Evolutionary conservation across 2,888 invertebrate species (phyloP).

Genomic region (Timema cristinae): DNA sequence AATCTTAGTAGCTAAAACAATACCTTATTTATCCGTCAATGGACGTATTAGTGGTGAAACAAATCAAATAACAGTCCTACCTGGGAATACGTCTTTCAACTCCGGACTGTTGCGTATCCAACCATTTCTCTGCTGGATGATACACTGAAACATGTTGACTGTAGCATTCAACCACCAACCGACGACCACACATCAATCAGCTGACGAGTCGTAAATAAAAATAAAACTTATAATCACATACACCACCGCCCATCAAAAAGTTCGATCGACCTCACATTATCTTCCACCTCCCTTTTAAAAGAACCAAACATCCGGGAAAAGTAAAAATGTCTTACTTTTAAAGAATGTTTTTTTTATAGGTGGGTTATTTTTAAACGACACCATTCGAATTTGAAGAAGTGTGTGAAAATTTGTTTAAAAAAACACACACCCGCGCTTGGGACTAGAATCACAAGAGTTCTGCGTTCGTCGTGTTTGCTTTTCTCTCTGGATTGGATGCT

Average conservation of each 20-base stretch:
- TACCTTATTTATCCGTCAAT: too few relatives aligned
- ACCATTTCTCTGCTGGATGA: slow-evolving; percentile 73
- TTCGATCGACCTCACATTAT: background rate
- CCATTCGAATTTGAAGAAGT: too few relatives aligned
- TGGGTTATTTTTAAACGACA: too few relatives aligned
- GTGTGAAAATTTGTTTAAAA: too few relatives aligned
- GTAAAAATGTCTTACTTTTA: too few relatives aligned
- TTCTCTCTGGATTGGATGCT: slow-evolving; percentile 8
- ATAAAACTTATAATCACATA: background rate
- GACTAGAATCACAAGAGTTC: background rate
- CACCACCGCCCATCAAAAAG: background rate
- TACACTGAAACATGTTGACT: slow-evolving; percentile 70
- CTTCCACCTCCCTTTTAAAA: too few relatives aligned
- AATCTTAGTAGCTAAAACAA: too few relatives aligned
- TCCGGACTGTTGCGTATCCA: slow-evolving; percentile 71
- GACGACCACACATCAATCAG: background rate
- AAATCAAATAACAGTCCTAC: slow-evolving; percentile 45
- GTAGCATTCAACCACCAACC: background rate
- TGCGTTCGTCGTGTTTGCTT: slow-evolving; percentile 1
- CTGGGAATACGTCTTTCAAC: slow-evolving; percentile 69
- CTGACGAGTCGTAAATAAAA: background rate
- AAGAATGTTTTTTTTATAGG: too few relatives aligned
- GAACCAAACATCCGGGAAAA: too few relatives aligned
- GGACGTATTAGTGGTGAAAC: too few relatives aligned
- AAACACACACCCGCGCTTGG: background rate